A percentile compares a stretch with the other conserved stretches of the same genome.
Evolutionary conservation across 2,113 vertebrate species (phyloP).

Genomic region (Heterocephalus glaber): DNA sequence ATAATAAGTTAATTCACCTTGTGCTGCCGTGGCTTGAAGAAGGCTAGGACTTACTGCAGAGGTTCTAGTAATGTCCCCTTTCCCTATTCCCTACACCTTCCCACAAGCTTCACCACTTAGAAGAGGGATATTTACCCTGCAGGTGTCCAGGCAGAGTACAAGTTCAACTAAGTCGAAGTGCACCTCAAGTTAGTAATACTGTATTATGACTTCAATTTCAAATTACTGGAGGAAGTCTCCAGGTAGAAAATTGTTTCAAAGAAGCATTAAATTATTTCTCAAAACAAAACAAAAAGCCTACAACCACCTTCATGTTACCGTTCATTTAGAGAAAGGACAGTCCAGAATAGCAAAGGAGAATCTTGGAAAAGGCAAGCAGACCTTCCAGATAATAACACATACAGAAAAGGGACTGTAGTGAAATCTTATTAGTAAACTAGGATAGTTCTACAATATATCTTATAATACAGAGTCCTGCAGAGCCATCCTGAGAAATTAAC

Average conservation of each 20-base stretch:
- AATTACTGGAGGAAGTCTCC: background rate
- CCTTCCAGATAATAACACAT: background rate
- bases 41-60: too few species aligned
- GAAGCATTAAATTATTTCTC: background rate
- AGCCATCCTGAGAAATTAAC: background rate
- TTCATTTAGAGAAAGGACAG: background rate
- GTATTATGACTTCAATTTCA: background rate
- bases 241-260: background rate
- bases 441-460: background rate
- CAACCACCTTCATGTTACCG: background rate
- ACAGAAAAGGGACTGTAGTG: background rate
- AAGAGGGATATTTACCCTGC: background rate
- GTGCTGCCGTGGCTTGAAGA: too few species aligned
- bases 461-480: background rate
- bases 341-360: background rate
- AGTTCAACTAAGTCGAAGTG: background rate
- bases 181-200: background rate
- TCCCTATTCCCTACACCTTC: too few species aligned
- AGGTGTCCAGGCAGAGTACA: background rate
- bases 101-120: background rate
- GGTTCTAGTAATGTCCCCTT: too few species aligned
- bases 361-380: background rate
- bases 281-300: background rate
- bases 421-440: background rate
- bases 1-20: too few species aligned